Evolutionary conservation across 1,140 invertebrate genomes (phyloP), one percentile per base, ranked within the genome.

Genomic region (Phthorimaea operculella): DNA sequence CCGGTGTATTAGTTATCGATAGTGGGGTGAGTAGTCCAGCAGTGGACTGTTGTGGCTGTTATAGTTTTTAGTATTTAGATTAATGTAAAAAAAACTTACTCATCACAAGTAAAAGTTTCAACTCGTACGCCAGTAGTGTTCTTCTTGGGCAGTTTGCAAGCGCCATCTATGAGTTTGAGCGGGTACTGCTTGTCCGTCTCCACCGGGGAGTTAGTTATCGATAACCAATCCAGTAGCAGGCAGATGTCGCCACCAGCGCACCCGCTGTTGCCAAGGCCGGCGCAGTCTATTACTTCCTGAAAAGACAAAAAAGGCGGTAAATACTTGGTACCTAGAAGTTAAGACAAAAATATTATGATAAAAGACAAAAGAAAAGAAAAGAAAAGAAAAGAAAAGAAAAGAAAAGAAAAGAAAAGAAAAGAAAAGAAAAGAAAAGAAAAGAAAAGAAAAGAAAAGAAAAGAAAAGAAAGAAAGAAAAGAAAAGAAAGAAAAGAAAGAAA

Each of bases 221-320:
- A 59, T 48, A 96, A 68, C 94, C 94, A 96, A 1, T 88, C 71
- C 0, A 95, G 74, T n/a, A 94, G 86, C 53, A 86, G 83, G 70
- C 93, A 96, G 53, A 92, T 93, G 73, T 96, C 93, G 21, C 95
- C 94, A 42, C 95, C 95, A 5, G 87, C 70, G 75, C 95, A 97
- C 0, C 94, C 94, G 56, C 87, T 86, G 80, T 94, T 94, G 42
- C 89, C 89, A 47, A 90, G 86, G 28, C 83, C 83, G 1, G 94
- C 90, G 83, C 94, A 96, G 77, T 97, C 94, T 63, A 96, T 92
- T 62, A 92, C 88, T 89, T 96, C 84, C 76, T 87, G 72, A 16
- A 66, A 28, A 28, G 21, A 28, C 21, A 28, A 28, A 28, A 28
- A 28, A 4, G 2, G 21, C 6, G 21, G n/a, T n/a, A n/a, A n/a